Evolutionary conservation across 2,888 invertebrate species (phyloP).

Genomic region (Strigamia maritima): DNA sequence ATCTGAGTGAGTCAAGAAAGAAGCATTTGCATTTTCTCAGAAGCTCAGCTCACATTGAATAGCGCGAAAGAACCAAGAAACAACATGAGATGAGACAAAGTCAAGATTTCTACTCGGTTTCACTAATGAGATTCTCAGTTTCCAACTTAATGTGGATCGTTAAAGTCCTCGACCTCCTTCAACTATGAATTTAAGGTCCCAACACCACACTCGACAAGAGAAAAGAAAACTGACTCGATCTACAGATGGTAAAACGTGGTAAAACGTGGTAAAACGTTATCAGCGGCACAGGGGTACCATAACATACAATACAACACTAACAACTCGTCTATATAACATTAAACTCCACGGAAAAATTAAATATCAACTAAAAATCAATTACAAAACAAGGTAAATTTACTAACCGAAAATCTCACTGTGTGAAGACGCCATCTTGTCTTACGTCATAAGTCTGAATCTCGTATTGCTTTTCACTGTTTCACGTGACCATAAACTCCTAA

Average conservation of each 20-base stretch:
- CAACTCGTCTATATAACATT: neutral
- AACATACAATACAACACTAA: neutral
- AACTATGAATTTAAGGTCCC: slow-evolving; percentile 15
- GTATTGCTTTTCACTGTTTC: neutral
- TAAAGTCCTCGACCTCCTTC: slow-evolving; percentile 19
- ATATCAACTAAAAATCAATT: neutral
- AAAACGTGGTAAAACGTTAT: neutral
- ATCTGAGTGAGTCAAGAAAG: neutral
- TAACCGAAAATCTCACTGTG: too few relatives aligned
- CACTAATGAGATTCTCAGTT: neutral
- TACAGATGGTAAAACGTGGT: too few relatives aligned
- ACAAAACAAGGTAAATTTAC: neutral
- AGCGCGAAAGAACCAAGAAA: neutral
- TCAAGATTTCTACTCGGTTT: slow-evolving; percentile 7
- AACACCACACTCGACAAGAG: neutral
- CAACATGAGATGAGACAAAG: neutral
- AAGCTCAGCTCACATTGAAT: neutral
- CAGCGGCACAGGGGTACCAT: too few relatives aligned
- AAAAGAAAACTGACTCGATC: too few relatives aligned
- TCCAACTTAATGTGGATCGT: slow-evolving; percentile 6
- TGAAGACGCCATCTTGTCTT: too few relatives aligned
- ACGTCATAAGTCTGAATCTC: too few relatives aligned
- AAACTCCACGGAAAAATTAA: neutral
- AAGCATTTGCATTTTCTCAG: neutral
- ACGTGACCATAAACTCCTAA: too few relatives aligned